Percentiles rank a stretch among this genome's conserved stretches.
Evolutionary conservation across 2,797 vertebrate species (phyloP).

Genomic region (Amblyopsis hoosieri): DNA sequence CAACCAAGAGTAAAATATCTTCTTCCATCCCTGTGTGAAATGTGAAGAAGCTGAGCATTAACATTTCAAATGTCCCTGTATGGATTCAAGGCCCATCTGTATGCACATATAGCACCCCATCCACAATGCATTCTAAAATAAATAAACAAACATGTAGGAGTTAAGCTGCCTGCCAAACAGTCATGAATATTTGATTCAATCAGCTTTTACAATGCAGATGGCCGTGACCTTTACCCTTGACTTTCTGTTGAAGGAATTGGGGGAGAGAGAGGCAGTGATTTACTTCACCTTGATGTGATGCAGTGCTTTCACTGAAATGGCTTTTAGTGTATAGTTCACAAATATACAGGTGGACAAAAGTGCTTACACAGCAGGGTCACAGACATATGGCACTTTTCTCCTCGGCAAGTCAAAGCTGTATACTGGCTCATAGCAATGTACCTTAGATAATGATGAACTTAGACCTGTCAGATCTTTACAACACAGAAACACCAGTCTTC

Average conservation of each 20-base stretch:
- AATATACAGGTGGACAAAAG: constrained; percentile 35
- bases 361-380: constrained; percentile 46
- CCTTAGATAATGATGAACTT: constrained; percentile 8
- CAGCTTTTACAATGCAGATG: constrained; percentile 57
- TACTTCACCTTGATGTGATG: constrained; percentile 21
- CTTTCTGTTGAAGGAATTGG: constrained; percentile 30
- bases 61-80: constrained; percentile 62
- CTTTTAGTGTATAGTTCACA: constrained; percentile 25
- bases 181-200: constrained; percentile 71
- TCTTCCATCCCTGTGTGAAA: constrained; percentile 37
- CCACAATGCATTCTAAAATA: constrained; percentile 45
- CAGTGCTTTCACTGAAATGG: constrained; percentile 24
- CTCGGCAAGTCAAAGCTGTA: constrained; percentile 12
- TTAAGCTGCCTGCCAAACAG: constrained; percentile 32
- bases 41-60: constrained; percentile 46
- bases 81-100: constrained; percentile 43
- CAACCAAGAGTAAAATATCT: constrained; percentile 50
- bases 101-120: constrained; percentile 26
- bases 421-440: constrained; percentile 7
- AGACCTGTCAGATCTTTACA: neutral
- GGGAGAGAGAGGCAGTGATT: constrained; percentile 44
- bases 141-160: constrained; percentile 54
- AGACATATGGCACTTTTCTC: constrained; percentile 5
- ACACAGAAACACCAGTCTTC: constrained; percentile 19
- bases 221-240: constrained; percentile 53